Base-by-base conservation (phyloP, 2,113 vertebrate species). In the Speoplatyrhinus poulsoni region DNA sequence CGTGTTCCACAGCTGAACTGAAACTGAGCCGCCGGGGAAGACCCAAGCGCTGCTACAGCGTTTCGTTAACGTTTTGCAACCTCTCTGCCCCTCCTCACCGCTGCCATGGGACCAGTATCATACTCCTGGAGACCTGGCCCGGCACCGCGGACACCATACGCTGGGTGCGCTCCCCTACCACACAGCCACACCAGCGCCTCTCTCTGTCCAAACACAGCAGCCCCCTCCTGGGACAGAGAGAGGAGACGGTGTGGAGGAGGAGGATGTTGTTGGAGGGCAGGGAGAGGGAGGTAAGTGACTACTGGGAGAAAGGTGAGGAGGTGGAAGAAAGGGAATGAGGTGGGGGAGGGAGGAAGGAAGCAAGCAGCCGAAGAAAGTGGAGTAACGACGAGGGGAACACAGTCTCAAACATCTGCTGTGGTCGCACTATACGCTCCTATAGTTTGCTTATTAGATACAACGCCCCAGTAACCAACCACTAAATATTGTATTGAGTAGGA, bases 161-260 rank as follows among this genome's bases (percentile, higher is more conserved):
- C 60, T 81, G 26, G 26, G 26, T 3, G 32, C n/a, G 55, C 47
- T 12, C 16, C 46, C 56, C 65, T 19, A 70, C 67, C 46, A 48
- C 82, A 50, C 70, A n/a, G 66, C 33, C n/a, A 69, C 36, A 7
- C 17, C 41, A 11, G 65, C 67, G 73, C 81, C 53, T 61, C 16
- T 83, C 75, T 71, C 72, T 65, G 60, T 61, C 58, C 41, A 85
- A 83, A 86, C 1, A 76, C 0, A 73, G 4, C 19, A 66, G 53
- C 10, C 59, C 60, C 53, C 54, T 36, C 26, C 26, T 7, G 17
- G 62, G 67, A 41, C 47, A 46, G n/a, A 33, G 12, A 65, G 11
- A 54, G 63, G 12, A 56, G 6, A 56, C 60, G 56, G 56, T 12
- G 4, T 15, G 36, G 47, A 65, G 47, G 36, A n/a, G 46, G 55